Percentiles rank a stretch among this genome's conserved stretches.
Conservation (phyloP, 1,140 invertebrate species). For the Trichomalopsis sarcophagae region DNA sequence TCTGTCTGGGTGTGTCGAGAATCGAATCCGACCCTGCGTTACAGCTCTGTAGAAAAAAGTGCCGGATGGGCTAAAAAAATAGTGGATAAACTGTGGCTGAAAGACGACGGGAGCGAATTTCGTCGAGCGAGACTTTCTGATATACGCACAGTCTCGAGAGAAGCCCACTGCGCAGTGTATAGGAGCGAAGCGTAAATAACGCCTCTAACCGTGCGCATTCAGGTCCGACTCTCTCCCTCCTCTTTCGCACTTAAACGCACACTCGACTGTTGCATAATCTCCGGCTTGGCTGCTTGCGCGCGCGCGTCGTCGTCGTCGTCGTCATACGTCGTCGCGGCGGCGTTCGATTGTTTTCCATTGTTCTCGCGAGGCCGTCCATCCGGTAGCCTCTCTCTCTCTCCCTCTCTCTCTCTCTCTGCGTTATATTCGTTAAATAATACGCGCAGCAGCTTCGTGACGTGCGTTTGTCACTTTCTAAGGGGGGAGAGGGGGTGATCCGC, state of each 20-base stretch:
- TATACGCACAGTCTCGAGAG: too few species aligned
- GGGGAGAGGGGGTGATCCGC: not conserved
- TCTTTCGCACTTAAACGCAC: not conserved
- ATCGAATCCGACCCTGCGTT: not conserved
- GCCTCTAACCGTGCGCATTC: not conserved
- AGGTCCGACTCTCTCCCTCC: not conserved
- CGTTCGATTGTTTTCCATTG: conserved; percentile 24
- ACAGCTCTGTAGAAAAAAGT: too few species aligned
- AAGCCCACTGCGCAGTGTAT: too few species aligned
- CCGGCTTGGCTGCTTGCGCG: not conserved
- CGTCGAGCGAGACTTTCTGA: too few species aligned
- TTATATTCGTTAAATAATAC: conserved; percentile 5
- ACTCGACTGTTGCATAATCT: conserved; percentile 27
- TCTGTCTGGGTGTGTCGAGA: not conserved
- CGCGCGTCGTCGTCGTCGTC: not conserved
- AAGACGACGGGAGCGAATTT: too few species aligned
- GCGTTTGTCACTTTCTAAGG: conserved; percentile 8
- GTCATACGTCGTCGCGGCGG: conserved; percentile 17
- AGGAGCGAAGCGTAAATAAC: not conserved
- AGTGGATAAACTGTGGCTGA: too few species aligned
- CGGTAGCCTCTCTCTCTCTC: not conserved
- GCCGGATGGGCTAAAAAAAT: too few species aligned
- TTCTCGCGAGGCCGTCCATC: conserved; percentile 22
- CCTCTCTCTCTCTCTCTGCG: too few species aligned
- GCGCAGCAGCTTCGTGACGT: not conserved